Base-by-base conservation (phyloP, 2,888 invertebrate genomes). In the Crioceris asparagi region DNA sequence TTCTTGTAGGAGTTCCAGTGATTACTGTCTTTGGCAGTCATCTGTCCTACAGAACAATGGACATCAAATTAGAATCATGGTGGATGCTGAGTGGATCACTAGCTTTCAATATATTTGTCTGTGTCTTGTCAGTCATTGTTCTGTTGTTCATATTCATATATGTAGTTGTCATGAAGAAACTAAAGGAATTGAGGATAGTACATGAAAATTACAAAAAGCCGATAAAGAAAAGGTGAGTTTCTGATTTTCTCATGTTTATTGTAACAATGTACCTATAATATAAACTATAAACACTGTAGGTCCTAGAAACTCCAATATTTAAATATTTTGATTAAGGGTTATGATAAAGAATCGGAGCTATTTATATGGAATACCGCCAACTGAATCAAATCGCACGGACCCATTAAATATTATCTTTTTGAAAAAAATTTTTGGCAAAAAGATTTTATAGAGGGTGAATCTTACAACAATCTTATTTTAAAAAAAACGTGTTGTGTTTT, bases 101-200 rank as follows among this genome's bases (percentile, higher is more conserved):
- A 12, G 69, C 79, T 36, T 78, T 77, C 53, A 69, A 71, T 44
- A 77, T 81, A 49, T 81, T 79, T 56, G 69, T 75, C 17, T 75
- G 73, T 34, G 82, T 82, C 39, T 75, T 79, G 47, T 71, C 73
- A 18, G 69, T 83, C 39, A 75, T 85, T 52, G 68, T 78, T 25
- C 59, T 74, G 21, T 70, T 85, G 32, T 82, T 83, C 55, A 63
- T 76, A 29, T 72, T 80, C 35, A 68, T 85, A 36, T 78, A 80
- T 45, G 65, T 75, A 49, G 78, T 77, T 50, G 77, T 83, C 17
- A 70, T 78, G 41, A 68, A 71, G 47, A 69, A 78, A 41, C 61
- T 80, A 47, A 64, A 72, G 45, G 69, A 72, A 51, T 63, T 77
- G 46, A 70, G 71, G 40, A 69, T 69, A 41, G 75, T 75, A 47